phyloP scores from a whole-genome alignment of 1,140 invertebrate species.

The Drosophila sproati region DNA sequence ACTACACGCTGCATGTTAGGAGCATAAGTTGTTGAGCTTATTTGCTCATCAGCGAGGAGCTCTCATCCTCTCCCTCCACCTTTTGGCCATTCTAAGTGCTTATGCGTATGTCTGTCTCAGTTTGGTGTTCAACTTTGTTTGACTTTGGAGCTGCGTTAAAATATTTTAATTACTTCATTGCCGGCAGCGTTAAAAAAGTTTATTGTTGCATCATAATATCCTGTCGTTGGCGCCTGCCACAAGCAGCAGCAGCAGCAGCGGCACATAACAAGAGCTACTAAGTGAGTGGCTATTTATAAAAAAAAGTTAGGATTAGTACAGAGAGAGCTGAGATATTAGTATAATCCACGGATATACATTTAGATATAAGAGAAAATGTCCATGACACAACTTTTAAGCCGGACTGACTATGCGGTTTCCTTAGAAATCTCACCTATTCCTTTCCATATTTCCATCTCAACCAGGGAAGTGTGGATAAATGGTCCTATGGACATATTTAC shows the following conservation, averaged over 20 bases:
- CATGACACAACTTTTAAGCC: background rate
- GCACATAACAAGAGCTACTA: background rate
- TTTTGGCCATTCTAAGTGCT: background rate
- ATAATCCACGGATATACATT: no score
- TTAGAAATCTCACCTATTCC: no score
- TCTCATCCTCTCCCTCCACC: background rate
- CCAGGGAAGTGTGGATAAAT: no score
- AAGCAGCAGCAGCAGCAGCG: conserved; percentile 28
- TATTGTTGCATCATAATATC: conserved; percentile 55
- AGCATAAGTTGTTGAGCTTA: conserved; percentile 23
- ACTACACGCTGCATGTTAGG: background rate
- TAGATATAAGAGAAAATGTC: background rate
- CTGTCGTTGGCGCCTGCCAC: conserved; percentile 33
- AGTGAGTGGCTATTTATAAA: background rate
- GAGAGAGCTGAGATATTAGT: no score
- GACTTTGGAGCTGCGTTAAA: conserved; percentile 51
- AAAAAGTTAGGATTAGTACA: conserved; percentile 10
- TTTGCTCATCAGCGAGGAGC: conserved; percentile 10
- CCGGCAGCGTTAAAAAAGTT: conserved; percentile 57
- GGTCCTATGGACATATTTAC: no score
- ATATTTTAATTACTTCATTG: conserved; percentile 61
- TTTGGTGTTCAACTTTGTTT: conserved; percentile 42
- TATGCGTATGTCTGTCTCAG: conserved; percentile 9
- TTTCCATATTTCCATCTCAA: no score
- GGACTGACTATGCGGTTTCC: no score